Evolutionary conservation across 2,888 invertebrate species (phyloP).

Genomic region (Deilephila elpenor): DNA sequence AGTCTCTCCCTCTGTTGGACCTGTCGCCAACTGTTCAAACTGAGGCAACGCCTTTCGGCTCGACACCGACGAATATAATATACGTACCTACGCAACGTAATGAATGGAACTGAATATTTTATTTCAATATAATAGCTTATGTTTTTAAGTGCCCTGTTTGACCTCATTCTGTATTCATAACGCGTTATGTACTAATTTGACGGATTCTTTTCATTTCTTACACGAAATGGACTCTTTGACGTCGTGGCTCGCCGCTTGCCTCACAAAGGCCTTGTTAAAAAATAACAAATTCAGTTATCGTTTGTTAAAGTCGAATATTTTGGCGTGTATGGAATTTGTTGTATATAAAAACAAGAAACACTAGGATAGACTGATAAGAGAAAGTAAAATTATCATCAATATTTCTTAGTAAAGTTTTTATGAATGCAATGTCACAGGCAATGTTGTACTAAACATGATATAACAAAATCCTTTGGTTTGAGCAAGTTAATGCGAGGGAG

Average conservation of each 20-base stretch:
- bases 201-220: slow-evolving; percentile 76
- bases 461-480: neutral
- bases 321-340: neutral
- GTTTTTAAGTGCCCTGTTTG: slow-evolving; percentile 80
- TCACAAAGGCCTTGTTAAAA: slow-evolving; percentile 54
- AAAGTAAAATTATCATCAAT: no score
- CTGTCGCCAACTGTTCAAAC: slow-evolving; percentile 79
- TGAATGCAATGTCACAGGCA: no score
- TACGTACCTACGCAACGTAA: slow-evolving; percentile 65
- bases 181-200: slow-evolving; percentile 82
- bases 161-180: slow-evolving; percentile 82
- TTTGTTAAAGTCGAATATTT: slow-evolving; percentile 26
- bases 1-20: slow-evolving; percentile 58
- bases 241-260: slow-evolving; percentile 62
- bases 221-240: slow-evolving; percentile 75
- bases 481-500: neutral
- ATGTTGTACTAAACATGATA: neutral
- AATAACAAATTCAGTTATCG: slow-evolving; percentile 46
- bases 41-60: slow-evolving; percentile 74
- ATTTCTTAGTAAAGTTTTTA: neutral
- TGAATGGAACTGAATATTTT: slow-evolving; percentile 83
- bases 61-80: slow-evolving; percentile 65
- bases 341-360: neutral
- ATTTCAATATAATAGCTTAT: slow-evolving; percentile 77
- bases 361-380: no score